A percentile compares a stretch with the other conserved stretches of the same genome.
phyloP scores from a whole-genome alignment of 2,888 invertebrate genomes.

The Linyphia triangularis region DNA sequence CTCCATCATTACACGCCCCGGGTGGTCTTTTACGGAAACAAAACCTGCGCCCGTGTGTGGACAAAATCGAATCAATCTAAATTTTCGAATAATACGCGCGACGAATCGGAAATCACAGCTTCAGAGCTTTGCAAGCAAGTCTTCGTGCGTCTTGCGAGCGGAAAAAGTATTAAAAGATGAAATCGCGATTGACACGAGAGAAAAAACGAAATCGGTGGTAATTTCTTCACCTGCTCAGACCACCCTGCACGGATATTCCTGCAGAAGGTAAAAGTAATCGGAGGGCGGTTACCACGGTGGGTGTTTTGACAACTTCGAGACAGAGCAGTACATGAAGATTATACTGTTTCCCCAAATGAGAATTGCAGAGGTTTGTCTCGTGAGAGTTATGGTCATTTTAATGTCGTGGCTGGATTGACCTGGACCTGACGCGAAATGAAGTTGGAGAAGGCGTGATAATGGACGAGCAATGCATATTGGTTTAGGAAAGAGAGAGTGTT shows the following conservation, averaged over 20 bases:
- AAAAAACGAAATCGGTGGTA: constrained; percentile 35
- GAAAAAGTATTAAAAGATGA: constrained; percentile 6
- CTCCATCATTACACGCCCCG: neutral
- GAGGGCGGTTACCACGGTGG: neutral
- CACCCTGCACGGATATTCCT: constrained; percentile 27
- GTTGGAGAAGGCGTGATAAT: no score
- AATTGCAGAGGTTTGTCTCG: neutral
- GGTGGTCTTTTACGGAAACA: constrained; percentile 22
- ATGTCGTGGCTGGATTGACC: neutral
- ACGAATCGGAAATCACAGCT: constrained; percentile 65
- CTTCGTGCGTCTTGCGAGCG: neutral
- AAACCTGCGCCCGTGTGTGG: neutral
- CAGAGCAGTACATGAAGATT: neutral
- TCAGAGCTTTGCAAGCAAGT: neutral
- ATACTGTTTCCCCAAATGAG: no score
- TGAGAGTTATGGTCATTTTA: neutral
- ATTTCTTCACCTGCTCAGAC: constrained; percentile 62
- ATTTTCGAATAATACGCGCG: constrained; percentile 64
- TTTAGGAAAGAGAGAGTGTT: no score
- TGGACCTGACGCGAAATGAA: neutral
- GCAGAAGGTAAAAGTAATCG: neutral
- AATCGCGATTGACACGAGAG: constrained; percentile 37
- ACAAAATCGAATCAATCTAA: constrained; percentile 67
- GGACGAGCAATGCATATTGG: no score
- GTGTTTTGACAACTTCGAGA: constrained; percentile 3